A percentile compares a stretch with the other conserved stretches of the same genome.
phyloP scores from a whole-genome alignment of 2,797 vertebrate species.

The Lagocephalus sceleratus region DNA sequence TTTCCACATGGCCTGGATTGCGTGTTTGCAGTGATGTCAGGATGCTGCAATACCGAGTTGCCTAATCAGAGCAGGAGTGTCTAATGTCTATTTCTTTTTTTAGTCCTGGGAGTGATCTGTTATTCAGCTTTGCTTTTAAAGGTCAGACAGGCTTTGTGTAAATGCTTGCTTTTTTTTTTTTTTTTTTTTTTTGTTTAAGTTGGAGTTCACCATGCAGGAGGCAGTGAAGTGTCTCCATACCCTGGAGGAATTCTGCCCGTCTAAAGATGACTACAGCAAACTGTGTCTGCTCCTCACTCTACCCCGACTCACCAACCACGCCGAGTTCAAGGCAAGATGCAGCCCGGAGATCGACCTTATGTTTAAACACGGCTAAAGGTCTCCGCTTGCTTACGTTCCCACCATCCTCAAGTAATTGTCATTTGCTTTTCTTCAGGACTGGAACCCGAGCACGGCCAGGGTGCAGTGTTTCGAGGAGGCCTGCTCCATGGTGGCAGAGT shows the following conservation, averaged over 20 bases:
- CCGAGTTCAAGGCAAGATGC: constrained; percentile 85
- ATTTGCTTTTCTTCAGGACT: constrained; percentile 73
- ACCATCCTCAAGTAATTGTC: no score
- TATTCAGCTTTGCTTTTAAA: no score
- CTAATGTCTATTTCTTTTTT: no score
- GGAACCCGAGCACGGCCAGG: constrained; percentile 97
- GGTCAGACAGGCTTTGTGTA: neutral
- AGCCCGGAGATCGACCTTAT: no score
- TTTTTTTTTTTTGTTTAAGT: constrained; percentile 63
- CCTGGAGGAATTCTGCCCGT: constrained; percentile 92
- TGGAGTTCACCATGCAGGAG: constrained; percentile 98
- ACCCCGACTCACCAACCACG: constrained; percentile 95
- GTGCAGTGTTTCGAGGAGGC: constrained; percentile 98
- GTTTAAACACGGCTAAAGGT: no score
- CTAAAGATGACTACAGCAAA: constrained; percentile 98
- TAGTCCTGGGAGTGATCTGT: neutral
- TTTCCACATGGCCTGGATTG: neutral
- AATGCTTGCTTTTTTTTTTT: neutral
- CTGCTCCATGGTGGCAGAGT: constrained; percentile 95
- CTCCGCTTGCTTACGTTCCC: no score
- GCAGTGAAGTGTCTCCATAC: constrained; percentile 95
- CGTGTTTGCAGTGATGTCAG: constrained; percentile 5
- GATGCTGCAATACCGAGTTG: neutral
- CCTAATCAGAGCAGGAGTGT: no score
- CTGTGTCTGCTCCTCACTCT: constrained; percentile 94